Evolutionary conservation across 2,797 vertebrate species (phyloP).

Genomic region (Centropyge bicolor): DNA sequence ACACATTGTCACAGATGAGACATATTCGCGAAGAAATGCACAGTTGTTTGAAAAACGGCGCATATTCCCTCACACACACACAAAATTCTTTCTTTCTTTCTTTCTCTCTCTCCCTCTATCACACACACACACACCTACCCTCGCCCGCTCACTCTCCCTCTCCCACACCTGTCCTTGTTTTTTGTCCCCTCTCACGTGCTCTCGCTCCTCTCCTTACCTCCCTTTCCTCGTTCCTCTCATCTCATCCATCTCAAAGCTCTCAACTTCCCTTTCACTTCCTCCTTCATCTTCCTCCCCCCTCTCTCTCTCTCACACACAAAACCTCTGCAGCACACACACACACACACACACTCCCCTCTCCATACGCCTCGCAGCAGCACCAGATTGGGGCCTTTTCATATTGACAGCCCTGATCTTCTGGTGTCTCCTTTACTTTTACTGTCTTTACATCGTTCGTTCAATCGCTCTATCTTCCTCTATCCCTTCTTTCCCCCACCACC

Average conservation of each 20-base stretch:
- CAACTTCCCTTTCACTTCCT: constrained; percentile 69
- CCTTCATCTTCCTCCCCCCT: constrained; percentile 66
- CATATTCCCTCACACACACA: constrained; percentile 33
- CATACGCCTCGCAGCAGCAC: constrained; percentile 54
- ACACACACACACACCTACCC: constrained; percentile 7
- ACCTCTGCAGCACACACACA: constrained; percentile 7
- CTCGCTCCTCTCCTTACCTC: constrained; percentile 62
- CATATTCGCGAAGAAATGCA: constrained; percentile 56
- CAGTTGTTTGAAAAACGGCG: constrained; percentile 42
- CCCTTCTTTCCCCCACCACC: constrained; percentile 10
- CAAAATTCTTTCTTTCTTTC: background rate
- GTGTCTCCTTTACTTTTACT: constrained; percentile 53
- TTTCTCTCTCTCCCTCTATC: background rate
- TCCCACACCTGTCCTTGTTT: constrained; percentile 74
- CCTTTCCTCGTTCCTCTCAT: constrained; percentile 66
- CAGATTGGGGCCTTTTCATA: constrained; percentile 69
- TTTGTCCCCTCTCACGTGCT: constrained; percentile 63
- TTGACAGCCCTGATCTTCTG: constrained; percentile 66
- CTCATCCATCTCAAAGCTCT: constrained; percentile 74
- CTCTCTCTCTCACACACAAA: background rate
- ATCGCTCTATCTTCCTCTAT: constrained; percentile 45
- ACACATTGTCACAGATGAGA: constrained; percentile 52
- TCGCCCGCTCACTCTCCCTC: constrained; percentile 41
- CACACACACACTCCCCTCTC: constrained; percentile 40
- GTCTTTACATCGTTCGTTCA: constrained; percentile 54